Base-by-base conservation (phyloP, 2,888 invertebrate species). In the Digitonthophagus gazella region DNA sequence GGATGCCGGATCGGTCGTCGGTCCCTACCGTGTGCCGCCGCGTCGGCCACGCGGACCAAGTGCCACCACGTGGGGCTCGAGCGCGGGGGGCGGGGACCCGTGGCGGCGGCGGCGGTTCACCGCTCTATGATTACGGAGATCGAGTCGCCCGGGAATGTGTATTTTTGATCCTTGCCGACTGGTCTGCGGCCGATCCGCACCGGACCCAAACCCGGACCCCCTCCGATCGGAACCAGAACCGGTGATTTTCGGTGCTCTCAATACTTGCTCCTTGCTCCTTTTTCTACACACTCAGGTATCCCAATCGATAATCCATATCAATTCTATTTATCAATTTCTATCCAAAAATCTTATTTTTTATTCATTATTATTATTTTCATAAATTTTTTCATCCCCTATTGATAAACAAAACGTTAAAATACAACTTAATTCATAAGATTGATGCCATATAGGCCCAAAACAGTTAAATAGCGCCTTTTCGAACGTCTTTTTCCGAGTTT, bases 61-160 rank as follows among this genome's bases (percentile, higher is more conserved):
- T 65, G 64, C 28, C 58, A 55, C 57, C 20, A n/a, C 64, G 64
- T 22, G 28, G 61, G 44, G 57, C 68, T 58, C 65, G 65, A 58
- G 15, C 15, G 61, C 61, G 18, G 61, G 19, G 19, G 61, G 61
- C 57, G 57, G 57, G 57, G 6, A 57, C n/a, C n/a, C 15, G 57
- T 15, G 61, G 6, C 19, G 61, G 15, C 61, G 58, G 28, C 67
- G 16, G 65, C 65, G 65, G 65, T 65, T 65, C 65, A 65, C 65
- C 65, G 65, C 65, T 54, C 65, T 65, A 54, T 65, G 65, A 65
- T 65, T 65, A 65, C 28, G 28, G 28, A 44, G 28, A 44, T 44
- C 28, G 28, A 44, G 28, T 44, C 28, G 28, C 28, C 28, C 28
- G 28, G 28, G 28, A 44, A 44, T 44, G 28, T 44, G 28, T 44